phyloP scores from a whole-genome alignment of 2,797 vertebrate genomes.

The Simalia tracyae region DNA sequence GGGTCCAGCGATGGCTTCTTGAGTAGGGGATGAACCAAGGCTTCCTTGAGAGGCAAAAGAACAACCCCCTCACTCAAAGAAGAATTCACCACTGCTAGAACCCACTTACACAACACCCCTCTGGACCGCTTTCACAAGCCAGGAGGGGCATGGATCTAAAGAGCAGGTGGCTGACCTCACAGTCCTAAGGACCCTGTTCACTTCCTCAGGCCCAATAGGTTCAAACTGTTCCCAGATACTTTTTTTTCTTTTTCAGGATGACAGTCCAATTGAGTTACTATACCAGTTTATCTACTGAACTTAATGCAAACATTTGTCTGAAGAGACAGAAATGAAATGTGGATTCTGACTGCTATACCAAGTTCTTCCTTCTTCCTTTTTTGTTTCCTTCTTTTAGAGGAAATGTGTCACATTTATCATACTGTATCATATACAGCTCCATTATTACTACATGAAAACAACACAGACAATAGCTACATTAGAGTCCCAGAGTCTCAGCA shows the following conservation, averaged over 20 bases:
- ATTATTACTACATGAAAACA: background rate
- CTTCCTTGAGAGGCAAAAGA: background rate
- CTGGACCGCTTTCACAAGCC: background rate
- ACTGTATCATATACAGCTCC: background rate
- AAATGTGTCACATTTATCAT: background rate
- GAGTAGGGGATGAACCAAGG: background rate
- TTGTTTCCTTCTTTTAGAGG: background rate
- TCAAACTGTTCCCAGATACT: background rate
- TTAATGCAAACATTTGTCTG: background rate
- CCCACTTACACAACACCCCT: background rate
- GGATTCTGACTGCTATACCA: background rate
- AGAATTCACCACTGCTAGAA: background rate
- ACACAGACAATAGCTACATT: background rate
- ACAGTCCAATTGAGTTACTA: background rate
- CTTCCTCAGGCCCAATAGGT: background rate
- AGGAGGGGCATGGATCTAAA: background rate
- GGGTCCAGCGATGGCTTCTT: background rate
- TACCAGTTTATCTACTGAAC: background rate
- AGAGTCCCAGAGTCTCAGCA: background rate
- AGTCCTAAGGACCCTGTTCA: background rate
- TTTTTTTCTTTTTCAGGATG: background rate
- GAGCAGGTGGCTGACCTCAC: background rate
- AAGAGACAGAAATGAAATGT: background rate
- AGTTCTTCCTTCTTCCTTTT: background rate
- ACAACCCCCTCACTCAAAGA: background rate